Percentiles rank a stretch among this genome's conserved stretches.
These are phyloP conservation scores for Chrysopa pallens DNA, from an alignment of 1,140 invertebrate species.

Conservation along the genomic window DNA sequence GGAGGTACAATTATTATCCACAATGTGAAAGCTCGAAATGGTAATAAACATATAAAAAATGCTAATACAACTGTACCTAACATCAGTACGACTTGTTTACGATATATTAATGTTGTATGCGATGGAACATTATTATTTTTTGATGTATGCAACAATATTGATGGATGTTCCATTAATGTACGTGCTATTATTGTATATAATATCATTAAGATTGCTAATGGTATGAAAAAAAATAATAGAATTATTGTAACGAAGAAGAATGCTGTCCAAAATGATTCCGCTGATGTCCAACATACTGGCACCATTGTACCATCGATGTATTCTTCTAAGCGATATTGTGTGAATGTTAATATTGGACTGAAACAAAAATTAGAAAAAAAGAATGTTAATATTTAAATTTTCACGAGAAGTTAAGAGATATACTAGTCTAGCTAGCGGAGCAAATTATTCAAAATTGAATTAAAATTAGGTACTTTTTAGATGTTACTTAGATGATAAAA, in stretches of 20 bases:
- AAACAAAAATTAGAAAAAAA: slow-evolving; percentile 16
- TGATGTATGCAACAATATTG: slow-evolving; percentile 39
- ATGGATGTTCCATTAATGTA: slow-evolving; percentile 61
- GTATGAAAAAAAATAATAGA: slow-evolving; percentile 66
- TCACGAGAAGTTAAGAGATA: too few species aligned
- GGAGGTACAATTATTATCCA: slow-evolving; percentile 62
- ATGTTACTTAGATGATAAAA: too few species aligned
- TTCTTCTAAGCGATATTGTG: slow-evolving; percentile 44
- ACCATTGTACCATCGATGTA: slow-evolving; percentile 51
- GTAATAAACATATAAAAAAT: slow-evolving; percentile 78
- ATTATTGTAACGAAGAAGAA: slow-evolving; percentile 64
- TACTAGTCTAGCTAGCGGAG: too few species aligned
- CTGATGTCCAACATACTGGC: slow-evolving; percentile 55
- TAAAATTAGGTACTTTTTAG: too few species aligned
- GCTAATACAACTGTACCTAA: slow-evolving; percentile 75
- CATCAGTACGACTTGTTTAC: slow-evolving; percentile 74
- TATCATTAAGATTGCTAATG: slow-evolving; percentile 57
- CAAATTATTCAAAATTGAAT: too few species aligned
- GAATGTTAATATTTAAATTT: too few species aligned
- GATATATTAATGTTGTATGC: slow-evolving; percentile 33
- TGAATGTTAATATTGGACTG: slow-evolving; percentile 65
- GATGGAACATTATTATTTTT: slow-evolving; percentile 25
- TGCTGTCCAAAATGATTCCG: slow-evolving; percentile 49
- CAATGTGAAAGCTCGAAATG: slow-evolving; percentile 67
- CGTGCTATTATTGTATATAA: slow-evolving; percentile 69